Evolutionary conservation across 2,888 invertebrate species (phyloP), one percentile per base, ranked within the genome.

Genomic region (Prenolepis imparis): DNA sequence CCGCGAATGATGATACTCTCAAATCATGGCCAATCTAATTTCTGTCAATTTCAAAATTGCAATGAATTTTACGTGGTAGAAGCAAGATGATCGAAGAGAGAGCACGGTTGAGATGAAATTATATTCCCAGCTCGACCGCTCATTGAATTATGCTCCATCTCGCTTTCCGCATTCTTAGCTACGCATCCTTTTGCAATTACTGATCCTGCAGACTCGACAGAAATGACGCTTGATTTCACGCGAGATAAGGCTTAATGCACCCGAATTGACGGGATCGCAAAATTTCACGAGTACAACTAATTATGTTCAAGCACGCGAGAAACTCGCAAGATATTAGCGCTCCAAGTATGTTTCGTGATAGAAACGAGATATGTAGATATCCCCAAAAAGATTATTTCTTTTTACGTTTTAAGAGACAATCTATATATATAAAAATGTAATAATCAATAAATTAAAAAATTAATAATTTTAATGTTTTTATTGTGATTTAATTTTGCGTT

Each of bases 131-230:
- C 66, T 84, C 15, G 66, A 41, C 39, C 21, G 57, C 44, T 64
- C 74, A 74, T 68, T 21, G 75, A 78, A 67, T 72, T 28, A 15
- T 72, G 12, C 18, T 55, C 15, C 39, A n/a, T 36, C 24, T 39
- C 15, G 64, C 39, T 77, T 67, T 55, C 32, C 12, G 1, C 61
- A 18, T 75, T 5, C 28, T 57, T 63, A 55, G 66, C 0, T 41
- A 24, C 55, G 39, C 64, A 66, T 78, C 68, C 61, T 57, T 66
- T 63, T n/a, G 70, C 59, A 82, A 87, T 88, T 87, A 87, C 72
- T 74, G 80, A 82, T 67, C 63, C 72, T 57, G 44, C 72, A 72
- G 75, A 41, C 59, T 36, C 24, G 28, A 21, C n/a, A 64, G 66
- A 66, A 86, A 64, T 68, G 70, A 61, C 28, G 41, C 66, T 74